A percentile compares a stretch with the other conserved stretches of the same genome.
These are phyloP conservation scores for Numida meleagris DNA, from an alignment of 2,113 vertebrate genomes.

Conservation along the genomic window DNA sequence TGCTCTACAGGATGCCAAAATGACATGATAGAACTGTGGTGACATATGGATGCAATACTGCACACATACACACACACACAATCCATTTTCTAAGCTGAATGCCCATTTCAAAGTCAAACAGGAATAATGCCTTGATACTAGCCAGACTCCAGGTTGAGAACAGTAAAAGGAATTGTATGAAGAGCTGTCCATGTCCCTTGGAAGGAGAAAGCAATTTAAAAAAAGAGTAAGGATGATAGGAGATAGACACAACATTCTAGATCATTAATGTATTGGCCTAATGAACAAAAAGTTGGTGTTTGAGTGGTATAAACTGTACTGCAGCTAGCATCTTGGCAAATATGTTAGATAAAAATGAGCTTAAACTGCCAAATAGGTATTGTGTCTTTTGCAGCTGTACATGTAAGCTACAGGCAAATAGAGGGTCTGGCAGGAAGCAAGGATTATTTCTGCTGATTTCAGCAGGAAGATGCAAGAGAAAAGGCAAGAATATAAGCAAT, in stretches of 20 bases:
- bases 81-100: background rate
- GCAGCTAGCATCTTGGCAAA: background rate
- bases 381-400: fast-evolving
- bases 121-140: background rate
- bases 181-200: background rate
- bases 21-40: background rate
- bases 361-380: background rate
- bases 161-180: background rate
- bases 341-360: background rate
- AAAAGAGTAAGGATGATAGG: background rate
- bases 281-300: conserved; percentile 22
- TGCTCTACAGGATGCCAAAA: background rate
- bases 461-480: background rate
- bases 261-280: conserved; percentile 3
- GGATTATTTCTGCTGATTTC: background rate
- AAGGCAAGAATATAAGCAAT: background rate
- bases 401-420: background rate
- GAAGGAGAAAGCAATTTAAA: background rate
- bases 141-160: background rate
- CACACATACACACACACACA: background rate
- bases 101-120: background rate
- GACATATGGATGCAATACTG: fast-evolving
- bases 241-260: background rate
- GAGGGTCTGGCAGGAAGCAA: background rate
- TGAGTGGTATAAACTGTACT: background rate